phyloP scores from a whole-genome alignment of 2,113 vertebrate genomes.

The Dromas ardeola region DNA sequence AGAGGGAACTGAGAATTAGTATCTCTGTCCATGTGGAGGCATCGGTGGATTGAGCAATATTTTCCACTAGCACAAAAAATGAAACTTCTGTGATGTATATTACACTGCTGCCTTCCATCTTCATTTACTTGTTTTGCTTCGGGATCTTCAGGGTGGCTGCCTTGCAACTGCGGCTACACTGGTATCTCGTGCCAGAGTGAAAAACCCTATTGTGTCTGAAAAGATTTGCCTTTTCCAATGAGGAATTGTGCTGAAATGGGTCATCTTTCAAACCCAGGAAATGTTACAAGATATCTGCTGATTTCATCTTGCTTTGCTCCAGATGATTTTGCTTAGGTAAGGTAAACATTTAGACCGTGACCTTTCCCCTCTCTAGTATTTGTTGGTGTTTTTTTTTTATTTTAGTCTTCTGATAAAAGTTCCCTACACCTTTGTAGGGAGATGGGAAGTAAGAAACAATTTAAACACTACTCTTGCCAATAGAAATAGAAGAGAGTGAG shows the following conservation, averaged over 20 bases:
- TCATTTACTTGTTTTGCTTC: not conserved
- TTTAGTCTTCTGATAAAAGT: not conserved
- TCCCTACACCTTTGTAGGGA: not conserved
- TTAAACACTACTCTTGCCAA: not conserved
- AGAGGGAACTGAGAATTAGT: not conserved
- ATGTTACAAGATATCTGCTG: not conserved
- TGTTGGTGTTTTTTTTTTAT: not conserved
- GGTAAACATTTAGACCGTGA: not conserved
- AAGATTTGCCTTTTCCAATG: not conserved
- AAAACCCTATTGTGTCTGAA: not conserved
- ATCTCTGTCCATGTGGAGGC: not conserved
- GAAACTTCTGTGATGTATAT: not conserved
- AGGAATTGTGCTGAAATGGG: not conserved
- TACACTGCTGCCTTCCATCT: not conserved
- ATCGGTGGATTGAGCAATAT: not conserved
- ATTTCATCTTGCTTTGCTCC: not conserved
- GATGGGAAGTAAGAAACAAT: not conserved
- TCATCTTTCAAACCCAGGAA: not conserved
- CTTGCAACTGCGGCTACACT: not conserved
- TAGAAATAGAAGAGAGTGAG: not conserved
- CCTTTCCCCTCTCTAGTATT: not conserved
- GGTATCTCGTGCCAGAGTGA: not conserved
- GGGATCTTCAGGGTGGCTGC: not conserved
- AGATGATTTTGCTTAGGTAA: not conserved
- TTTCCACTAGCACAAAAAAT: not conserved